Evolutionary conservation across 92 coral and sea anemone species (phyloP).

Genomic region (Plumapathes pennacea): DNA sequence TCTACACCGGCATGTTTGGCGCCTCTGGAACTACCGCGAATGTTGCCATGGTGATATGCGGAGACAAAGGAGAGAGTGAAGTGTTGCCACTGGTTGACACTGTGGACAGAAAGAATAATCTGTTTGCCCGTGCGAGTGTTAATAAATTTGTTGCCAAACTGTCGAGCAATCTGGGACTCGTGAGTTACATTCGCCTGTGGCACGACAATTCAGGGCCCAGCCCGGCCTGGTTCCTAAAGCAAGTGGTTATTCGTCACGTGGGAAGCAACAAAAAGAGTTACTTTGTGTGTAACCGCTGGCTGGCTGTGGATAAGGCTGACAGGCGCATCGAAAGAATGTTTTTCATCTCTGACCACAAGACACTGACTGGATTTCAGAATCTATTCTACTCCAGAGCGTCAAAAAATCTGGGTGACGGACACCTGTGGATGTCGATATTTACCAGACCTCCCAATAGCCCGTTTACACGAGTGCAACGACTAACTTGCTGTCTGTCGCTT

Average conservation of each 20-base stretch:
- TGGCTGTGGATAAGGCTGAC: slow-evolving; percentile 82
- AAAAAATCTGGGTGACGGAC: slow-evolving; percentile 69
- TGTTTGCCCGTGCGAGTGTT: slow-evolving; percentile 63
- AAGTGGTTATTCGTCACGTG: slow-evolving; percentile 62
- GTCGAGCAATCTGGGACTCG: slow-evolving; percentile 57
- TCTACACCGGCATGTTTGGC: slow-evolving; percentile 74
- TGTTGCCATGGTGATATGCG: slow-evolving; percentile 60
- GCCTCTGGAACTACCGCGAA: slow-evolving; percentile 86
- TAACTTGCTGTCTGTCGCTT: slow-evolving; percentile 49
- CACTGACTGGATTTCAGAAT: slow-evolving; percentile 65
- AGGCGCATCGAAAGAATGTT: slow-evolving; percentile 62
- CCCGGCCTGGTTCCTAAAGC: slow-evolving; percentile 72
- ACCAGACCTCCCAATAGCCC: slow-evolving; percentile 68
- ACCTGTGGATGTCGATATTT: slow-evolving; percentile 77
- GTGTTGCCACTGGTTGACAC: slow-evolving; percentile 54
- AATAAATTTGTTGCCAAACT: slow-evolving; percentile 49
- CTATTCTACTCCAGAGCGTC: slow-evolving; percentile 63
- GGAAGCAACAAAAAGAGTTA: slow-evolving; percentile 58
- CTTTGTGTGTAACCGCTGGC: slow-evolving; percentile 76
- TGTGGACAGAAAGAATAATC: slow-evolving; percentile 24
- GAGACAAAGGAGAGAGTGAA: slow-evolving; percentile 61
- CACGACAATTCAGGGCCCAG: slow-evolving; percentile 76
- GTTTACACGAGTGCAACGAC: slow-evolving; percentile 70
- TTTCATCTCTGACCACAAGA: slow-evolving; percentile 47
- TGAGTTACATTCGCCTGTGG: slow-evolving; percentile 70